Evolutionary conservation across 2,888 invertebrate genomes (phyloP), one percentile per base, ranked within the genome.

Genomic region (Steinernema hermaphroditum): DNA sequence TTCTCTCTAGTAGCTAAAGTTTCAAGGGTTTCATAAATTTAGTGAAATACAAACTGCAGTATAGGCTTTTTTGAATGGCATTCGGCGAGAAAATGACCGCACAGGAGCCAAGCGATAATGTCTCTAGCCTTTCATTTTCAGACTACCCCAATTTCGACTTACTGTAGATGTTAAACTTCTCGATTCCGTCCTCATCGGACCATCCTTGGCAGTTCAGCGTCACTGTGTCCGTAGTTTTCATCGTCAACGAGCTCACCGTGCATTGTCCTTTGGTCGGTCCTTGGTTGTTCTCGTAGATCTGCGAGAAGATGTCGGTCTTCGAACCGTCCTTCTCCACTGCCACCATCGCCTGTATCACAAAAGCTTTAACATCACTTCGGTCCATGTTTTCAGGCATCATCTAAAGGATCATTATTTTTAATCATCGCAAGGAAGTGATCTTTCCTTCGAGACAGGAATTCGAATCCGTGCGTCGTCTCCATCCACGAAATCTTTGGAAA

Each of bases 231-330:
- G 54, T 54, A 16, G 22, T 54, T 16, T 54, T 54, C 27, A 16
- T 4, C n/a, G 22, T 27, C 14, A 54, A 22, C 6, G 4, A 4
- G 27, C 27, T 27, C 12, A 54, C 1, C 24, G 54, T 24, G 19
- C 54, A 54, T 8, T 27, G 24, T 22, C 54, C 54, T 4, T 54
- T 27, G 8, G 16, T 14, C 27, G 54, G 54, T 12, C 54, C 54
- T 2, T 54, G 2, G 54, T 54, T 54, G 27, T 54, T 54, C 27
- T 54, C 54, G 27, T 54, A 54, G 16, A 24, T 54, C 54, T 54
- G 54, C 6, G 2, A 24, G 27, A 54, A 54, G 8, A 54, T 27
- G 27, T 24, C 27, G n/a, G 54, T 54, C 54, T 22, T 54, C 14
- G n/a, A n/a, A n/a, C 54, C 54, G 6, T 27, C 27, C 6, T 54